These are phyloP conservation scores for Urocynchramus pylzowi DNA, from an alignment of 2,113 vertebrate species.

Conservation along the genomic window DNA sequence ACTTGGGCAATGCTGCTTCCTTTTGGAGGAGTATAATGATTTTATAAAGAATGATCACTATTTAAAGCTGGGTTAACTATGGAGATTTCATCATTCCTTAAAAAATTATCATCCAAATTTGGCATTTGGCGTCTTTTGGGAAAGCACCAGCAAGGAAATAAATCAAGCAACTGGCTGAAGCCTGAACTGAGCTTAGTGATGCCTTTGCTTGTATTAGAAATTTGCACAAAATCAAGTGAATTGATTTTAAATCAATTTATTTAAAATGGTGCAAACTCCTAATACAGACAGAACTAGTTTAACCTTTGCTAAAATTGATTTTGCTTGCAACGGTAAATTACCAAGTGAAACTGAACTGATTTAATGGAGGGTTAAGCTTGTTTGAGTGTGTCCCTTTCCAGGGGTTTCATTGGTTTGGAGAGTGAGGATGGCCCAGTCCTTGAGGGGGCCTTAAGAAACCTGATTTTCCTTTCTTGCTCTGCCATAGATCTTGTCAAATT, in stretches of 20 bases:
- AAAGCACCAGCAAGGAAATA: not conserved
- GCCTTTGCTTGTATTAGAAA: not conserved
- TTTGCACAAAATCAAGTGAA: slow-evolving; percentile 8
- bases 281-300: not conserved
- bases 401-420: slow-evolving; percentile 24
- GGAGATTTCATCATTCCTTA: not conserved
- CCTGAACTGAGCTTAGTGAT: not conserved
- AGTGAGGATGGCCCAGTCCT: not conserved
- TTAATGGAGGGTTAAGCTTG: slow-evolving; percentile 48
- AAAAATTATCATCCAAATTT: not conserved
- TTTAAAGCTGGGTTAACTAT: not conserved
- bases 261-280: not conserved
- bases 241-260: slow-evolving; percentile 55
- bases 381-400: not conserved
- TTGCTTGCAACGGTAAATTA: slow-evolving; percentile 29
- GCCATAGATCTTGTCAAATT: not conserved
- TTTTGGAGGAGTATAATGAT: not conserved
- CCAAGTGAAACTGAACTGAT: slow-evolving; percentile 35
- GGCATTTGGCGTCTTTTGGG: not conserved
- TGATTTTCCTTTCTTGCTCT: not conserved
- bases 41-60: not conserved
- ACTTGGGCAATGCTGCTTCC: not conserved
- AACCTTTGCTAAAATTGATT: slow-evolving; percentile 61
- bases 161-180: not conserved
- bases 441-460: not conserved